Evolutionary conservation across 1,140 invertebrate species (phyloP).

Genomic region (Caerostris extrusa): DNA sequence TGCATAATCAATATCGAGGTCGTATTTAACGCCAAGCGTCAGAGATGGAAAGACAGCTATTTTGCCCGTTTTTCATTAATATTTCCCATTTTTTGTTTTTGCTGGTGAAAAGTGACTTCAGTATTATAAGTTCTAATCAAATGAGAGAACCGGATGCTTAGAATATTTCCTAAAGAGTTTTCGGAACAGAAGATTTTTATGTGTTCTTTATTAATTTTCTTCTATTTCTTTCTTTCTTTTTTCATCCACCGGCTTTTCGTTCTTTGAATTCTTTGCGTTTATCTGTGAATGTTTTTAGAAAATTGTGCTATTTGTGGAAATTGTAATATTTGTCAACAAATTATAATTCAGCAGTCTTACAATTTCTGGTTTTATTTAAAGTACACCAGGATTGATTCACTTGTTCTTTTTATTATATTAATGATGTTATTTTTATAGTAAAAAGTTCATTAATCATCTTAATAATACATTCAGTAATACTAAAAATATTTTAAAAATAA

Average conservation of each 20-base stretch:
- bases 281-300: not conserved
- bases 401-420: no score
- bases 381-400: no score
- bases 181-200: not conserved
- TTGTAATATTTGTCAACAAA: not conserved
- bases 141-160: not conserved
- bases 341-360: no score
- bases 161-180: not conserved
- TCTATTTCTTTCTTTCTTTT: not conserved
- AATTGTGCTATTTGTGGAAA: not conserved
- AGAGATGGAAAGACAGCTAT: not conserved
- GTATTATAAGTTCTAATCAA: constrained; percentile 13
- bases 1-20: constrained; percentile 40
- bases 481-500: no score
- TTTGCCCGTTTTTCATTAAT: not conserved
- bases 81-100: not conserved
- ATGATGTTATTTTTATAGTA: no score
- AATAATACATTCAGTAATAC: no score
- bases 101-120: not conserved
- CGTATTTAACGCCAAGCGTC: constrained; percentile 33
- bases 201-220: not conserved
- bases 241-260: no score
- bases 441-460: no score
- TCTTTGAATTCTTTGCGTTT: not conserved
- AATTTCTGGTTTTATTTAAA: no score